Base-by-base conservation (phyloP, 2,113 vertebrate genomes). In the Synodontis membranacea region DNA sequence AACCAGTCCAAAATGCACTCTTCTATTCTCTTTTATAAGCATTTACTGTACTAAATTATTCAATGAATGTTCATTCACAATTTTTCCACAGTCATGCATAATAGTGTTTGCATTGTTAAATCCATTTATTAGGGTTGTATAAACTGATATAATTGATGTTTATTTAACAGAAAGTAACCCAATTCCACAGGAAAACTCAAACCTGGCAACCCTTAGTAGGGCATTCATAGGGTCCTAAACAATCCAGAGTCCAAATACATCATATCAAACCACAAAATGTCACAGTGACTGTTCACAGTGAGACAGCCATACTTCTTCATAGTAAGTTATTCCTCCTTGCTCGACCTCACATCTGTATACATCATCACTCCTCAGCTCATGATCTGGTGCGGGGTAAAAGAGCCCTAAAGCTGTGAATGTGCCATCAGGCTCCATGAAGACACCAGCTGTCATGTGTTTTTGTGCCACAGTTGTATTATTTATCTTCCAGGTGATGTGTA, bases 401-500 rank as follows among this genome's bases (percentile, higher is more conserved):
- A 58, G 4, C 31, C 88, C 88, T 39, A 85, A 86, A 34, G 86
- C 88, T 12, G 79, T 83, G 83, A 85, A 90, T 0, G 83, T 85
- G 6, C 90, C 91, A 19, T 89, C 84, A 12, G 42, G 19, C 34
- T 86, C 83, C 74, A 23, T 14, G 21, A 62, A 82, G 11, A 83
- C 54, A 21, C 83, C 46, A 21, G 37, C 17, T 2, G 70, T 58
- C 78, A n/a, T 28, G 39, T 88, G 66, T 62, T 68, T 78, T 39
- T 28, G 14, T 11, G 39, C 10, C 5, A 79, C 85, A 4, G 28
- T 34, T 3, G 48, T 37, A 28, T 83, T 46, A 11, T 92, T 91
- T 46, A 91, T 78, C 66, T 64, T 90, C 91, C 91, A 92, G 12
- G 72, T 85, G 72, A 92, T 48, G 68, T 58, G 56, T 42, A 75